Base-by-base conservation (phyloP, 2,113 vertebrate species). In the Synchiropus splendidus region DNA sequence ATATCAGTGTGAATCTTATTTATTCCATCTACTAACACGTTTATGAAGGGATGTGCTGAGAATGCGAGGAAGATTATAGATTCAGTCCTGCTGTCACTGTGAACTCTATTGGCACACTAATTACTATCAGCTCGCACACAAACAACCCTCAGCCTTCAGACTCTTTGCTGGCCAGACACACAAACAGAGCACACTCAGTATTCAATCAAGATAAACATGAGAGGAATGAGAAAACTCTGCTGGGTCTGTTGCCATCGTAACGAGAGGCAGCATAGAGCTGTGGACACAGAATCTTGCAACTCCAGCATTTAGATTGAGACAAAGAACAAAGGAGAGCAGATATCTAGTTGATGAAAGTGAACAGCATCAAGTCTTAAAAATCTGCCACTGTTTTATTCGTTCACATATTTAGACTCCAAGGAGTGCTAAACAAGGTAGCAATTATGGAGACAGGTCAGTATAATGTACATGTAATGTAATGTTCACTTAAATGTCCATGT, bases 201-300 rank as follows among this genome's bases (percentile, higher is more conserved):
- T 31, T 49, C 16, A 33, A 44, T 31, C 9, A 11, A 45, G 18
- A 39, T 38, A 59, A 35, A 63, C 51, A 57, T 35, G 33, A 27
- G 4, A 38, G 36, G 42, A 56, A 45, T 47, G 36, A 18, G 27
- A 32, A 62, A 53, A 41, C 14, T 59, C 52, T 65, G 37, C 18
- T 50, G 35, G 58, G 62, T 72, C 68, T 66, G 78, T 80, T 80
- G 68, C 78, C 64, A 78, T 76, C 62, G 78, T 48, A 76, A 80
- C 75, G 18, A 10, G 27, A 67, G 54, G 48, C 48, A 54, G 69
- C 49, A 70, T 49, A 16, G 51, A 59, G 58, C 18, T 51, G 11
- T 39, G 39, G 54, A 35, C 33, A 35, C 33, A 35, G 10, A 18
- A 14, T 36, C 14, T 13, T 46, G 33, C 47, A 48, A 46, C 51